These are phyloP conservation scores for Microctenopoma steveboyesi DNA, from an alignment of 2,797 vertebrate species.

Conservation along the genomic window DNA sequence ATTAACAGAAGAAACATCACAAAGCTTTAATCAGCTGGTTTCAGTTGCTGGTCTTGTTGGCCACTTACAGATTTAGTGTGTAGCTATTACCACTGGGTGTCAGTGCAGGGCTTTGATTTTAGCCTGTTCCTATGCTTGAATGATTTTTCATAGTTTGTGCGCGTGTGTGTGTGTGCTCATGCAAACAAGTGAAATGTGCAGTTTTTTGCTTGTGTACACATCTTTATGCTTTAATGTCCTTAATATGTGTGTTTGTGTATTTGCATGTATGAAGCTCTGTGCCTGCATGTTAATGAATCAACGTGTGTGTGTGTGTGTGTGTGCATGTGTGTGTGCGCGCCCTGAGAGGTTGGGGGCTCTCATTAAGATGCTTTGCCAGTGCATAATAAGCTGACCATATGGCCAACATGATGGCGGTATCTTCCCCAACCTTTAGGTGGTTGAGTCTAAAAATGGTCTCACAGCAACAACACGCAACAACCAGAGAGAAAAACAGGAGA, in stretches of 20 bases:
- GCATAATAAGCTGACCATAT: constrained; percentile 71
- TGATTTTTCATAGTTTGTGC: constrained; percentile 15
- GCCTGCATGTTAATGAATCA: constrained; percentile 20
- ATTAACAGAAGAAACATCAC: neutral
- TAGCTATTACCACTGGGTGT: constrained; percentile 67
- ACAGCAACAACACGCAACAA: constrained; percentile 31
- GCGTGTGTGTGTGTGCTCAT: neutral
- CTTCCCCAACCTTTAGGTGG: constrained; percentile 55
- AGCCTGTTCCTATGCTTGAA: neutral
- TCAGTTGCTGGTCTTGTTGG: neutral
- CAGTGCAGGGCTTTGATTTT: constrained; percentile 59
- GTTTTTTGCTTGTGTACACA: constrained; percentile 15
- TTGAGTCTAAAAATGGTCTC: constrained; percentile 33
- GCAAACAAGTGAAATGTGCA: neutral
- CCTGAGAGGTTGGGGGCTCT: constrained; percentile 65
- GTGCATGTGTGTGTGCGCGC: constrained; percentile 27
- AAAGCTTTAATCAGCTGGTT: constrained; percentile 9
- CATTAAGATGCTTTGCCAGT: constrained; percentile 66
- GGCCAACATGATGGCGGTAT: constrained; percentile 48
- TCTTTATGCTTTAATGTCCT: constrained; percentile 10
- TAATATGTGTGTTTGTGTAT: constrained; percentile 13
- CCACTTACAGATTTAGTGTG: constrained; percentile 1
- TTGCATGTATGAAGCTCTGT: constrained; percentile 5
- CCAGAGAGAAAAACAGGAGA: constrained; percentile 8
- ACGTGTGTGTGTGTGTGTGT: neutral